Evolutionary conservation across 2,113 vertebrate species (phyloP).

Genomic region (Scopus umbretta): DNA sequence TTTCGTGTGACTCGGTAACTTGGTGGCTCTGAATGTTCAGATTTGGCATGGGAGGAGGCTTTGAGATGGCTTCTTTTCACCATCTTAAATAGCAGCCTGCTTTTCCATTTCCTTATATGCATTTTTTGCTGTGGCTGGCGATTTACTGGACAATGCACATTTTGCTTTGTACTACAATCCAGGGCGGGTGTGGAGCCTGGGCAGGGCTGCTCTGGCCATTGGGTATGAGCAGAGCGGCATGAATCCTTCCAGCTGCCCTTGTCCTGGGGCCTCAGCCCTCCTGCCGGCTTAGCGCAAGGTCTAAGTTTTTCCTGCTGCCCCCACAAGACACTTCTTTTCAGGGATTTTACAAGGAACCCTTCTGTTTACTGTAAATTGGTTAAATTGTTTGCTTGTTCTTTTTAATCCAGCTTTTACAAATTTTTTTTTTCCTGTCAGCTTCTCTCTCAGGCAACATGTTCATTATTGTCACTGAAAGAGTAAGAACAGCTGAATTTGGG

Average conservation of each 20-base stretch:
- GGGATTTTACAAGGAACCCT: neutral
- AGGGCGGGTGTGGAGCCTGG: neutral
- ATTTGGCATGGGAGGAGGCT: neutral
- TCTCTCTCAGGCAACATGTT: neutral
- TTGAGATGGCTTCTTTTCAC: neutral
- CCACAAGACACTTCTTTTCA: neutral
- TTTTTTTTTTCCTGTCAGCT: neutral
- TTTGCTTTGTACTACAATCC: neutral
- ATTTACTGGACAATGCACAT: neutral
- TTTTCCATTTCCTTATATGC: neutral
- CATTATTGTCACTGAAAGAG: neutral
- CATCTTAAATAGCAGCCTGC: neutral
- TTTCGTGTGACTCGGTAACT: neutral
- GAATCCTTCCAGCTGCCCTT: neutral
- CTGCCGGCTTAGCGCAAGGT: neutral
- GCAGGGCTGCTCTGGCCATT: neutral
- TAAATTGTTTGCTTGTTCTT: neutral
- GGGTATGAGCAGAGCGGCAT: neutral
- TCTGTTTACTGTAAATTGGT: neutral
- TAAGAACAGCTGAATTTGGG: neutral
- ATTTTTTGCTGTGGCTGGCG: neutral
- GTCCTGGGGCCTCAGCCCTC: neutral
- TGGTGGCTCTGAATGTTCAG: neutral
- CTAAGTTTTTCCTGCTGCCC: neutral
- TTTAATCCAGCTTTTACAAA: neutral